These are phyloP conservation scores for Haliclystus octoradiatus DNA, from an alignment of 30 jellyfish, hydroid and myxozoan species.

Conservation along the genomic window DNA sequence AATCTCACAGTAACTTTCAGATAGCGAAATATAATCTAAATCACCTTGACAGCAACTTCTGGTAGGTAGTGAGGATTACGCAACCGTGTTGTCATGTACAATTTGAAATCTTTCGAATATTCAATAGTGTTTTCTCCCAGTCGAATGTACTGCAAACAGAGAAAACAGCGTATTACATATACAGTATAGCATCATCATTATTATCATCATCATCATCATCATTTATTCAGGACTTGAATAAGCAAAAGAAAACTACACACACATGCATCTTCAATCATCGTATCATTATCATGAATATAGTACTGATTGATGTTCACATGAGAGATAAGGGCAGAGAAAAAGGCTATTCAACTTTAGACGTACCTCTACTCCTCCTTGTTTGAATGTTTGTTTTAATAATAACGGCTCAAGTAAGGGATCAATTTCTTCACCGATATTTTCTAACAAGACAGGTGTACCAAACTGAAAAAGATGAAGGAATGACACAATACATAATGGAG, in stretches of 20 bases:
- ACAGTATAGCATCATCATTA: too few relatives aligned
- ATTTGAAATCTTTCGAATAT: conserved; percentile 74
- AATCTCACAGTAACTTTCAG: too few relatives aligned
- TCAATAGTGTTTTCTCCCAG: conserved; percentile 87
- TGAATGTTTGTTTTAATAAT: conserved; percentile 74
- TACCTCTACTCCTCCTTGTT: conserved; percentile 96
- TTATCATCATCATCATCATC: too few relatives aligned
- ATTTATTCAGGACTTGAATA: too few relatives aligned
- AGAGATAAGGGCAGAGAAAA: too few relatives aligned
- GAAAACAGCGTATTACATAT: not conserved
- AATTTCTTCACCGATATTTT: conserved; percentile 87
- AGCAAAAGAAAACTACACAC: too few relatives aligned
- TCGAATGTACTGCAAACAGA: conserved; percentile 51
- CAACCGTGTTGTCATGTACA: conserved; percentile 78
- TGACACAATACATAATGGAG: not conserved
- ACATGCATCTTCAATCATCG: too few relatives aligned
- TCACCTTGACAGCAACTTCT: conserved; percentile 96
- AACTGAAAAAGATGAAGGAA: conserved; percentile 20
- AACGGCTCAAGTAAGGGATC: conserved; percentile 94
- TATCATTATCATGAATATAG: too few relatives aligned
- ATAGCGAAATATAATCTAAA: too few relatives aligned
- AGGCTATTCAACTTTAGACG: too few relatives aligned
- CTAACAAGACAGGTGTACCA: conserved; percentile 93
- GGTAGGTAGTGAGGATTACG: conserved; percentile 95
- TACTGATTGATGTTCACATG: too few relatives aligned